These are phyloP conservation scores for Myripristis murdjan DNA, from an alignment of 2,797 vertebrate genomes.

Conservation along the genomic window DNA sequence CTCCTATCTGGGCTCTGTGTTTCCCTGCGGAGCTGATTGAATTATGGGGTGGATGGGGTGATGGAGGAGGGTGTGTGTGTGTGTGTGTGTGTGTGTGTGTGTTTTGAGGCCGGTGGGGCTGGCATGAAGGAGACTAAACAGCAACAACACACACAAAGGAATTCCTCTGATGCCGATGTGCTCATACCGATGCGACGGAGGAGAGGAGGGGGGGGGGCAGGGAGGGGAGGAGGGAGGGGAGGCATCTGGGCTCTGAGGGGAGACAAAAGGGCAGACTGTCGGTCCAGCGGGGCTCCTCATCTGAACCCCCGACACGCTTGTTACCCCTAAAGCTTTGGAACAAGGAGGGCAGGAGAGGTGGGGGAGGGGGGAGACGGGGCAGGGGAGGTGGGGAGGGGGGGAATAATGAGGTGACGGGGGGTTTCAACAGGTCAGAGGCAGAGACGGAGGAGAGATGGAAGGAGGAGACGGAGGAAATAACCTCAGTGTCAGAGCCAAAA, in stretches of 20 bases:
- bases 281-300: slow-evolving; percentile 36
- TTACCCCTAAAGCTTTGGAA: slow-evolving; percentile 44
- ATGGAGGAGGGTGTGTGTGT: slow-evolving; percentile 12
- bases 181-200: slow-evolving; percentile 40
- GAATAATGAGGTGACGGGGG: slow-evolving; percentile 22
- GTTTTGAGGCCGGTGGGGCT: too few relatives aligned
- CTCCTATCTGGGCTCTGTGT: slow-evolving; percentile 20
- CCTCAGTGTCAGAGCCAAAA: too few relatives aligned
- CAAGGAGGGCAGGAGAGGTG: slow-evolving; percentile 22
- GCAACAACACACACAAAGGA: slow-evolving; percentile 59
- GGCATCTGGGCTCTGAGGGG: slow-evolving; percentile 62
- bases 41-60: slow-evolving; percentile 28
- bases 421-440: too few relatives aligned
- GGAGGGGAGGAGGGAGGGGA: too few relatives aligned
- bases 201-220: too few relatives aligned
- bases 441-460: neutral
- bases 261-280: slow-evolving; percentile 64
- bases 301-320: slow-evolving; percentile 57
- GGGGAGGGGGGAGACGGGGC: neutral
- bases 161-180: slow-evolving; percentile 69
- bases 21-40: slow-evolving; percentile 53
- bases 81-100: too few relatives aligned
- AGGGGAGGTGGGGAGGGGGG: slow-evolving; percentile 23
- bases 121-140: slow-evolving; percentile 19
- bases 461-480: too few relatives aligned